These are phyloP conservation scores for Metopia argyrocephala DNA, from an alignment of 2,888 invertebrate genomes.

Conservation along the genomic window DNA sequence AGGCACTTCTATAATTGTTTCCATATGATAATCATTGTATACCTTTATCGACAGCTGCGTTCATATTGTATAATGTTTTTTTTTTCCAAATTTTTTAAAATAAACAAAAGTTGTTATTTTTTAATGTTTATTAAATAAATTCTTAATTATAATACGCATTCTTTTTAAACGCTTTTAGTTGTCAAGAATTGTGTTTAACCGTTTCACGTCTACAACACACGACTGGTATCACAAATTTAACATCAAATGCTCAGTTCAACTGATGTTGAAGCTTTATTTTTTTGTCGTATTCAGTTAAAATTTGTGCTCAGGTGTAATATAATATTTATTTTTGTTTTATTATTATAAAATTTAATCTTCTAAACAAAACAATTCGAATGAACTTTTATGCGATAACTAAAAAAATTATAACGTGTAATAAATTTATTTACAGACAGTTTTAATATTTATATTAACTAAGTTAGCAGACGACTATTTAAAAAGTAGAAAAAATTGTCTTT, in stretches of 20 bases:
- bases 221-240: background rate
- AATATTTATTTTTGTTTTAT: background rate
- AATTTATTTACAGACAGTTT: conserved; percentile 35
- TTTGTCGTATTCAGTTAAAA: background rate
- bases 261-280: background rate
- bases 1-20: background rate
- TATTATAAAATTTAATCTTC: conserved; percentile 16
- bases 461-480: conserved; percentile 36
- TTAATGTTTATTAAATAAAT: background rate
- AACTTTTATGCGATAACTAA: conserved; percentile 23
- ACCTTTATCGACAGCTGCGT: conserved; percentile 28
- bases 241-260: background rate
- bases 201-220: background rate
- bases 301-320: background rate
- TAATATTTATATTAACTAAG: conserved; percentile 35
- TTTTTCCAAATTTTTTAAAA: background rate
- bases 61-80: conserved; percentile 13
- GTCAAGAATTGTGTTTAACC: no score
- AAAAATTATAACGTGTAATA: background rate
- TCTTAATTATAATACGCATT: background rate
- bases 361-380: background rate
- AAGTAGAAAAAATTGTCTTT: background rate
- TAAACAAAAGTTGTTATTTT: background rate
- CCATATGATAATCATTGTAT: background rate
- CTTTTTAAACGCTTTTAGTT: no score